Evolutionary conservation across 2,113 vertebrate genomes (phyloP).

Genomic region (Mugil cephalus): DNA sequence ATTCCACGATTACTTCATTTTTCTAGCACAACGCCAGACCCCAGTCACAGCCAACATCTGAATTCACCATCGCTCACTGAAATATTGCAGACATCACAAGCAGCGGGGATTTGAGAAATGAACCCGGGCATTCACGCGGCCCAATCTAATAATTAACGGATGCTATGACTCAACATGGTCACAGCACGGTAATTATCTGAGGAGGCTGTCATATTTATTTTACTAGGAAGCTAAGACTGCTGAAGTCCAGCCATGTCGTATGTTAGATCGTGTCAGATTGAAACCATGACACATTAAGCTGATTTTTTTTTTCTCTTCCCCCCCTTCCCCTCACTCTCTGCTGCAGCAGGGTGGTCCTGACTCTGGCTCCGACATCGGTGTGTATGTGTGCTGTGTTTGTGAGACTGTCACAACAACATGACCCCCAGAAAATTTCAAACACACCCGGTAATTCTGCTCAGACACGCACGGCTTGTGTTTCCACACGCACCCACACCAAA

Average conservation of each 20-base stretch:
- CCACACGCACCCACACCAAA: slow-evolving; percentile 18
- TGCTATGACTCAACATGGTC: slow-evolving; percentile 72
- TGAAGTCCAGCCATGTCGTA: slow-evolving; percentile 63
- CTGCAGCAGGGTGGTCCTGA: slow-evolving; percentile 82
- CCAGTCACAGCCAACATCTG: slow-evolving; percentile 73
- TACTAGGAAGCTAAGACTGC: slow-evolving; percentile 69
- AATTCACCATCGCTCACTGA: slow-evolving; percentile 73
- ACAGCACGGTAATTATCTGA: slow-evolving; percentile 62
- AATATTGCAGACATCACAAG: slow-evolving; percentile 65
- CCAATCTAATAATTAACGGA: slow-evolving; percentile 74
- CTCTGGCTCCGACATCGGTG: slow-evolving; percentile 39
- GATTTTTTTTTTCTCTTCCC: slow-evolving; percentile 13
- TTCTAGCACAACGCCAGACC: slow-evolving; percentile 61
- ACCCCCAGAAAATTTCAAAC: slow-evolving; percentile 68
- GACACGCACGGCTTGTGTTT: slow-evolving; percentile 33
- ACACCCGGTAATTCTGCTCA: slow-evolving; percentile 60
- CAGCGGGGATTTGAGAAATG: slow-evolving; percentile 56
- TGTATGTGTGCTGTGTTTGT: slow-evolving; percentile 54
- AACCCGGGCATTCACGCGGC: slow-evolving; percentile 47
- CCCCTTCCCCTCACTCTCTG: slow-evolving; percentile 23
- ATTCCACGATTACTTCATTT: slow-evolving; percentile 76
- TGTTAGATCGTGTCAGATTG: slow-evolving; percentile 71
- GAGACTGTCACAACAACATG: slow-evolving; percentile 78
- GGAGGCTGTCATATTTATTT: slow-evolving; percentile 79
- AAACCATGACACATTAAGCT: slow-evolving; percentile 70